These are phyloP conservation scores for Oreochromis mossambicus DNA, from an alignment of 2,797 vertebrate species.

Conservation along the genomic window DNA sequence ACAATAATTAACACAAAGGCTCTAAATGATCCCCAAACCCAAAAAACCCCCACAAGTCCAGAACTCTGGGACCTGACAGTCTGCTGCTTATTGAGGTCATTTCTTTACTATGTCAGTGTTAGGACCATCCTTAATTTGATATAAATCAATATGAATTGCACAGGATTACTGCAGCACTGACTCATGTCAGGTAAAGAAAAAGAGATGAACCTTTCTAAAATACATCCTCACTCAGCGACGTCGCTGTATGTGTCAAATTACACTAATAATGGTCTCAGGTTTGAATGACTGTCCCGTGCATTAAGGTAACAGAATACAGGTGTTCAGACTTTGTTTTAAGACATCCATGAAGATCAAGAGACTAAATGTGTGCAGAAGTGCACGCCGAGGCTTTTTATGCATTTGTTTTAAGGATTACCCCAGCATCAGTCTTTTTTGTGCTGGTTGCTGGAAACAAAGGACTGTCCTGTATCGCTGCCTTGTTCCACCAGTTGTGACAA, in stretches of 20 bases:
- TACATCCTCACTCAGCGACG: not conserved
- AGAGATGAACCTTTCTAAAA: not conserved
- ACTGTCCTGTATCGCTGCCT: not conserved
- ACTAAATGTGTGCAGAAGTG: not conserved
- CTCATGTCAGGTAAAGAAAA: not conserved
- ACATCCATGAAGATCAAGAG: not conserved
- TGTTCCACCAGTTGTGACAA: not conserved
- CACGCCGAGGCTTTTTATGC: not conserved
- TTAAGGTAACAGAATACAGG: not conserved
- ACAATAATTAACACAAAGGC: not conserved
- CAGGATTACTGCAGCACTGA: not conserved
- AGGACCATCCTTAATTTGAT: not conserved
- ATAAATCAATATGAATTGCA: not conserved
- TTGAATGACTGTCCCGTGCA: not conserved
- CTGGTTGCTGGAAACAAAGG: not conserved
- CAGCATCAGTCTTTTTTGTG: not conserved
- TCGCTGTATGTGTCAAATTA: not conserved
- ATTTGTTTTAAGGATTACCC: not conserved
- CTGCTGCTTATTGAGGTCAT: not conserved
- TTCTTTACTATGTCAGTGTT: not conserved
- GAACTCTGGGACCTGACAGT: not conserved
- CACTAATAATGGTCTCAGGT: not conserved
- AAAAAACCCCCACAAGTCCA: not conserved
- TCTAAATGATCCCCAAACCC: not conserved
- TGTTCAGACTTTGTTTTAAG: rapidly evolving